These are phyloP conservation scores for Amyelois transitella DNA, from an alignment of 1,140 invertebrate species.

Conservation along the genomic window DNA sequence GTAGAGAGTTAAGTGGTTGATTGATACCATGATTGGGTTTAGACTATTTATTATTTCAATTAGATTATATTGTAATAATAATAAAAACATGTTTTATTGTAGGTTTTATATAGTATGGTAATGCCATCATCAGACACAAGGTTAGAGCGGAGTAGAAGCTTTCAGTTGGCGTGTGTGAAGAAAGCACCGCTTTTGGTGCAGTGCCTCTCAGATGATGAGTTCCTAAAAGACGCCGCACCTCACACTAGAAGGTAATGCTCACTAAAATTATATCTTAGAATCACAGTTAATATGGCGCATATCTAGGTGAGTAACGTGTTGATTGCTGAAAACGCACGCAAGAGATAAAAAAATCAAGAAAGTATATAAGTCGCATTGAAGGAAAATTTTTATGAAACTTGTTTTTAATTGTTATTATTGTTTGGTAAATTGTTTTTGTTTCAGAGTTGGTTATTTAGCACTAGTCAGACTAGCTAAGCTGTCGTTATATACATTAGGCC, in stretches of 20 bases:
- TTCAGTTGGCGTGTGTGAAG: slow-evolving; percentile 92
- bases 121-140: slow-evolving; percentile 92
- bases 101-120: slow-evolving; percentile 92
- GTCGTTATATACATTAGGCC: slow-evolving; percentile 89
- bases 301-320: too few species aligned
- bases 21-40: background rate
- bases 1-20: too few species aligned
- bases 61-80: slow-evolving; percentile 5
- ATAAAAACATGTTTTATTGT: slow-evolving; percentile 13
- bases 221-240: slow-evolving; percentile 59
- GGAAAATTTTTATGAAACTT: too few species aligned
- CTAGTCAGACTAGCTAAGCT: slow-evolving; percentile 93
- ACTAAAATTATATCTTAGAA: too few species aligned
- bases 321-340: too few species aligned
- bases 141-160: slow-evolving; percentile 88
- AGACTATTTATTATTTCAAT: background rate
- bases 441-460: slow-evolving; percentile 86
- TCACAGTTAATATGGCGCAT: too few species aligned
- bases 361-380: too few species aligned
- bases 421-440: slow-evolving; percentile 22
- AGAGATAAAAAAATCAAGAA: too few species aligned
- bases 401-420: background rate
- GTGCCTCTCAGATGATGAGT: slow-evolving; percentile 60
- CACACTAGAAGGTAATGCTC: slow-evolving; percentile 66
- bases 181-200: slow-evolving; percentile 75